Evolutionary conservation across 1,140 invertebrate genomes (phyloP), one percentile per base, ranked within the genome.

Genomic region (Bombyx mandarina): DNA sequence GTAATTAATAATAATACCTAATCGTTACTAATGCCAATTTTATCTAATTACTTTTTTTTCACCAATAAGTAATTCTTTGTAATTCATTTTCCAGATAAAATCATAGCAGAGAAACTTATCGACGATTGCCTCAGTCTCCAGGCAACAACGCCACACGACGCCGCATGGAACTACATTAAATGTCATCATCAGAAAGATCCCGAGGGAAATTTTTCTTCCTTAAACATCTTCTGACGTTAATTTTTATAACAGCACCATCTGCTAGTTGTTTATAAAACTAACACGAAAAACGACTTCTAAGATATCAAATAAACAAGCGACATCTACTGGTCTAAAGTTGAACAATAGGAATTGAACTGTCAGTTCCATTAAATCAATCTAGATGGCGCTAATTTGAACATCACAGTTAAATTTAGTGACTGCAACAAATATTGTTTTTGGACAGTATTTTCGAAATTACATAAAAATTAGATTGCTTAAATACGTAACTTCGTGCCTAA

Each of bases 121-220:
- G 66, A 75, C 48, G 56, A 61, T 43, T 78, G 75, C 22, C 45
- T 78, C 6, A 61, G 43, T 47, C 22, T n/a, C 0, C 56, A 56
- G 47, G 44, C 48, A 9, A 12, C 45, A 26, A 53, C 49, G 22
- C 48, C 63, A 1, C 9, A 8, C 0, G 56, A 61, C 8, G 61
- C 61, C 1, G 75, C 75, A 7, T 75, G 66, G 69, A 35, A 69
- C 48, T 77, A 67, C 18, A 48, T 69, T 5, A 58, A 61, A 46
- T 65, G 63, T 50, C 46, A 43, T 6, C 52, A 61, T 22, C 43
- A 52, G 8, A 43, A 46, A 6, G 12, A 51, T 45, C 43, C 47
- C 3, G 3, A 35, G 6, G 43, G 46, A 9, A 60, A 56, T 44
- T 59, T 42, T 45, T 49, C 57, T 35, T 54, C 51, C 4, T 42